Evolutionary conservation across 2,888 invertebrate species (phyloP), one percentile per base, ranked within the genome.

Genomic region (Drosophila phalerata): DNA sequence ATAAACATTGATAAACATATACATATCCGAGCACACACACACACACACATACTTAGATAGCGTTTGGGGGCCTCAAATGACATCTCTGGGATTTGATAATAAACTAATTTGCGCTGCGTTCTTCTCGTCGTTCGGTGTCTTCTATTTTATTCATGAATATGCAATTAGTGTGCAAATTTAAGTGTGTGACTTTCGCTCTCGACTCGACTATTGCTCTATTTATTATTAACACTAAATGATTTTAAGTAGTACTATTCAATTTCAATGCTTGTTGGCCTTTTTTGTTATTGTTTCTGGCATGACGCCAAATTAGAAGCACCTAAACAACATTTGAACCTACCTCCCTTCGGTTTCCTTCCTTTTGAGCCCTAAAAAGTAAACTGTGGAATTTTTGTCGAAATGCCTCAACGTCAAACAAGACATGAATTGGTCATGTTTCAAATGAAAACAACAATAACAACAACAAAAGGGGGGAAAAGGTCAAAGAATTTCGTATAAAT

Each of bases 21-120:
- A 60, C 22, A 58, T 9, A 56, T 30, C 32, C 30, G 17, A 49
- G 43, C 65, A 38, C 30, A 45, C 42, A 34, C 28, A 40, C 49
- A 15, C 45, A 17, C 40, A 58, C 43, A 58, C 47, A 65, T 60
- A 55, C 34, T 28, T 17, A 53, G 37, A 60, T 32, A 37, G 40
- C 68, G 74, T 69, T 74, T 45, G 38, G 80, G 83, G 83, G 25
- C 68, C 56, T 25, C 17, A 73, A 88, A 85, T 85, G 81, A 86
- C 87, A 87, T 84, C 89, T 84, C 75, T 65, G 85, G 87, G 89
- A 88, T 79, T 85, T 88, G 74, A 87, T 84, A 88, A 87, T 88
- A 87, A 88, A 79, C 77, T 77, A 79, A 82, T 82, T 79, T 81
- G 69, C 42, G 55, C 49, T 48, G 69, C 56, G 68, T 66, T 69